phyloP scores from a whole-genome alignment of 2,113 vertebrate genomes.

The Echinops telfairi region DNA sequence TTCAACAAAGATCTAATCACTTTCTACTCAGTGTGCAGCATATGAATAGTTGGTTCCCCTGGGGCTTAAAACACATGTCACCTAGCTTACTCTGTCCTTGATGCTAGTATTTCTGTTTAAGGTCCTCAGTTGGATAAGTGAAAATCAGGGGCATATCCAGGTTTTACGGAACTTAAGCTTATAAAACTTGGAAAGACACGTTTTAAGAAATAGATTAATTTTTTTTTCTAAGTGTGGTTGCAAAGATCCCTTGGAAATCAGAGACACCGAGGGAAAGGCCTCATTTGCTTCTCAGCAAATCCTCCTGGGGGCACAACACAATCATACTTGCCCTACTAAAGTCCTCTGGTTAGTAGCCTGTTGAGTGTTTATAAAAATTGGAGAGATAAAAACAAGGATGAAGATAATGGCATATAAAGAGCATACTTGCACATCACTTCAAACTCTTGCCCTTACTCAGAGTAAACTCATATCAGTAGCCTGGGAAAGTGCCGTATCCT shows the following conservation, averaged over 20 bases:
- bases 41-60: accelerated
- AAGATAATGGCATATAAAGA: background rate
- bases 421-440: accelerated
- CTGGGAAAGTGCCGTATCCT: background rate
- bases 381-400: background rate
- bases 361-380: background rate
- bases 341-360: background rate
- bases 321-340: background rate
- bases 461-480: accelerated
- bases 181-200: background rate
- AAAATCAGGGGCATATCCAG: background rate
- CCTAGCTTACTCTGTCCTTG: background rate
- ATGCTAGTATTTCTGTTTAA: background rate
- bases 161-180: background rate
- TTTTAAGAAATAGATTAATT: background rate
- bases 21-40: background rate
- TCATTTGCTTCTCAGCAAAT: background rate
- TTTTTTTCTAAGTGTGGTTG: background rate
- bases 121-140: background rate
- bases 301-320: background rate
- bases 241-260: background rate
- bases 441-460: background rate
- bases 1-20: background rate
- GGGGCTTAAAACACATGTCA: background rate
- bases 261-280: background rate